Evolutionary conservation across 1,140 invertebrate genomes (phyloP).

Genomic region (Zophobas atratus): DNA sequence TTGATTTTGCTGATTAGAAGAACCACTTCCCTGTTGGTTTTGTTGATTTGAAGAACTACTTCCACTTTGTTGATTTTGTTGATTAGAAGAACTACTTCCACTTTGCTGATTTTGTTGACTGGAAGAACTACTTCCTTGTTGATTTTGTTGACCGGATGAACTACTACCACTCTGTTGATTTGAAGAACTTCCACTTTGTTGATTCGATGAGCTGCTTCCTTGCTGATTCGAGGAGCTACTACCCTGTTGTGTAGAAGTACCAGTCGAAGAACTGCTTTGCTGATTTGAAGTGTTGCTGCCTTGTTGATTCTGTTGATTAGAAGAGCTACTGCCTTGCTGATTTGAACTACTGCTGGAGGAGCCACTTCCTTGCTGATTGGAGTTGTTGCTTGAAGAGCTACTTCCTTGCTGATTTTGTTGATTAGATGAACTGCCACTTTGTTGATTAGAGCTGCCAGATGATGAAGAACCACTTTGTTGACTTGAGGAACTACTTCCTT

Average conservation of each 20-base stretch:
- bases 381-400: constrained; percentile 9
- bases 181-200: constrained; percentile 42
- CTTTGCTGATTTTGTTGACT: constrained; percentile 37
- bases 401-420: constrained; percentile 29
- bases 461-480: constrained; percentile 15
- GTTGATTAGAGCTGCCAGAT: constrained; percentile 13
- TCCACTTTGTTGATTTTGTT: constrained; percentile 28
- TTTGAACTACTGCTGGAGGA: constrained; percentile 8
- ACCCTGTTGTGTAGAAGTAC: neutral
- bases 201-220: constrained; percentile 41
- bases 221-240: constrained; percentile 41
- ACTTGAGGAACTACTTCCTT: constrained; percentile 15
- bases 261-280: constrained; percentile 11
- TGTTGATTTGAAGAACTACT: constrained; percentile 27
- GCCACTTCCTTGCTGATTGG: constrained; percentile 2
- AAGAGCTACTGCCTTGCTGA: constrained; percentile 13
- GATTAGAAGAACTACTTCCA: constrained; percentile 8
- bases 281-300: constrained; percentile 8
- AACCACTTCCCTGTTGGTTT: constrained; percentile 1
- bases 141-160: constrained; percentile 34
- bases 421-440: constrained; percentile 30
- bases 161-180: constrained; percentile 44
- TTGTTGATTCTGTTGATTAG: constrained; percentile 42
- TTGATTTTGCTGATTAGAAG: constrained; percentile 40
- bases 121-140: constrained; percentile 27